A percentile compares a stretch with the other conserved stretches of the same genome.
phyloP scores from a whole-genome alignment of 1,140 invertebrate species.

The Halictus rubicundus region DNA sequence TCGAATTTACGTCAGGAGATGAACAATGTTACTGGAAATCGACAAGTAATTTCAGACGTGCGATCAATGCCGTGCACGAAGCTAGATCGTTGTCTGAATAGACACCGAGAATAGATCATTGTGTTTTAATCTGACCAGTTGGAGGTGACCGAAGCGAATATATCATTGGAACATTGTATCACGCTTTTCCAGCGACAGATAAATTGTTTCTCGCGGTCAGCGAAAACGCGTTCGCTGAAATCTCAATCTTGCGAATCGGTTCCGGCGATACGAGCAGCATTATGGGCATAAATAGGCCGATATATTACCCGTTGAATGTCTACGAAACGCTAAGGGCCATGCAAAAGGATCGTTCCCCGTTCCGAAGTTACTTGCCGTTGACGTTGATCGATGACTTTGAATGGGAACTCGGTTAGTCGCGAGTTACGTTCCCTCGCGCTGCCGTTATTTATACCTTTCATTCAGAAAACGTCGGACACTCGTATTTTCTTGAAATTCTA shows the following conservation, averaged over 20 bases:
- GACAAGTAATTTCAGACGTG: too few relatives aligned
- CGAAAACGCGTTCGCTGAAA: conserved; percentile 73
- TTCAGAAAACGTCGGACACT: neutral
- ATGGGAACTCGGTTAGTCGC: conserved; percentile 40
- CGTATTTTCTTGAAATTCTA: neutral
- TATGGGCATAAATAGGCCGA: conserved; percentile 16
- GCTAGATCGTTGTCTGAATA: too few relatives aligned
- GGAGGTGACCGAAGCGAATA: too few relatives aligned
- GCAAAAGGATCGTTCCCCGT: conserved; percentile 33
- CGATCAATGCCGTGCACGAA: too few relatives aligned
- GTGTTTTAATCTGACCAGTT: too few relatives aligned
- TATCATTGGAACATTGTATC: too few relatives aligned
- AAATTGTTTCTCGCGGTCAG: too few relatives aligned
- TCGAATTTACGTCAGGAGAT: neutral
- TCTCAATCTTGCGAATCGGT: conserved; percentile 82
- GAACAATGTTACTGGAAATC: too few relatives aligned
- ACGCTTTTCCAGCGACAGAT: too few relatives aligned
- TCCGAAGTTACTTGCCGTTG: conserved; percentile 41
- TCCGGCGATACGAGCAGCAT: conserved; percentile 75
- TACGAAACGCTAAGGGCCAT: conserved; percentile 47
- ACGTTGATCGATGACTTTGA: conserved; percentile 41
- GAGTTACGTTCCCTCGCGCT: conserved; percentile 14
- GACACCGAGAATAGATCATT: too few relatives aligned
- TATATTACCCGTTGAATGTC: conserved; percentile 33
- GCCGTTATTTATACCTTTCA: neutral